Conservation (phyloP, 2,797 vertebrate genomes). For the Urocyon cinereoargenteus region DNA sequence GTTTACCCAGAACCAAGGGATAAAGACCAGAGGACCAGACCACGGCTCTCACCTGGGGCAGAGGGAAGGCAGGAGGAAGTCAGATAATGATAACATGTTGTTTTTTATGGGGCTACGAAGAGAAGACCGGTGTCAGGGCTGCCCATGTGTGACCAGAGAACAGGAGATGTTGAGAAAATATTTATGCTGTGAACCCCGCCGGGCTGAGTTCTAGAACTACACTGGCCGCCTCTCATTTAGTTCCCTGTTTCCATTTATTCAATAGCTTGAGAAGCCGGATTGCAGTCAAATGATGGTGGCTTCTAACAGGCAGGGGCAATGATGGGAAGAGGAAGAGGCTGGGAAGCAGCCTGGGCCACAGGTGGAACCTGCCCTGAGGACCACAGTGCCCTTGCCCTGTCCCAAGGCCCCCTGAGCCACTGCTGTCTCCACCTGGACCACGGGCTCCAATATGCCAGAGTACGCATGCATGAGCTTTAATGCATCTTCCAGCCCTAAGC, state of each 20-base stretch:
- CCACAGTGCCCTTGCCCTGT: background rate
- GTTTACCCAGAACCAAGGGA: background rate
- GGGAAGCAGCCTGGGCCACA: background rate
- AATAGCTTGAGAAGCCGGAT: background rate
- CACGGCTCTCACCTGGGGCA: background rate
- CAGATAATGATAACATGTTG: background rate
- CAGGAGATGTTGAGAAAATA: background rate
- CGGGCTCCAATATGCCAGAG: background rate
- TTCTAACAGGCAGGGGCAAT: background rate
- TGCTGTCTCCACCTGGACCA: background rate
- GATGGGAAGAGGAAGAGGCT: background rate
- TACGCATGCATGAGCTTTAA: background rate
- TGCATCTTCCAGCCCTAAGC: background rate
- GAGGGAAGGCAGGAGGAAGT: background rate
- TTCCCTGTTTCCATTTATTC: background rate
- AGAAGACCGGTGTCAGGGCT: background rate
- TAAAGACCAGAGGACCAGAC: background rate
- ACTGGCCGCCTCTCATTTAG: background rate
- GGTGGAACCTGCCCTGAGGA: background rate
- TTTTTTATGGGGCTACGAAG: background rate
- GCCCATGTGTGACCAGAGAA: background rate
- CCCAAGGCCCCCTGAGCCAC: rapidly evolving
- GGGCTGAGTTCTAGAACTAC: background rate
- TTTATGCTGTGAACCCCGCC: background rate
- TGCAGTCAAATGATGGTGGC: background rate